Conservation (phyloP, 2,888 invertebrate genomes). For the Linnaemya vulpina region DNA sequence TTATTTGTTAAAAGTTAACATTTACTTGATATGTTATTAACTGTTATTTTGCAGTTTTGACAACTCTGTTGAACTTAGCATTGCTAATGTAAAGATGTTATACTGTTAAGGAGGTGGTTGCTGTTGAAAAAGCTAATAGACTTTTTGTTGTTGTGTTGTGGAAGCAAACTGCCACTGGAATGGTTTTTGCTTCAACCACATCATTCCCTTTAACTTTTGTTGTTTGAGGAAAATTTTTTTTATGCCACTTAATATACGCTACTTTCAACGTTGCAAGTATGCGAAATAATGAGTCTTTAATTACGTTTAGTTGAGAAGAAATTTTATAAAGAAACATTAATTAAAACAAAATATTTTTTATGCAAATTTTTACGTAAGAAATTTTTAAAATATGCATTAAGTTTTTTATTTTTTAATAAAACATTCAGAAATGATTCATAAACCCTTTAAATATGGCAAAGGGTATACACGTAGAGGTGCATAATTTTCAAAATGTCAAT, state of each 20-base stretch:
- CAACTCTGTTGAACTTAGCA: conserved; percentile 12
- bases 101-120: not conserved
- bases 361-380: not conserved
- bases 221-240: not conserved
- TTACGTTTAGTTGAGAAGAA: conserved; percentile 13
- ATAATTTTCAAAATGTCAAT: too few species aligned
- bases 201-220: not conserved
- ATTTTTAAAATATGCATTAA: not conserved
- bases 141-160: not conserved
- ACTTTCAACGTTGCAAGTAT: not conserved
- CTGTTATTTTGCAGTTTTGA: not conserved
- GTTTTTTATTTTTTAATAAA: not conserved
- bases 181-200: conserved; percentile 13
- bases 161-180: conserved; percentile 14
- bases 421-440: too few species aligned
- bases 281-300: conserved; percentile 18
- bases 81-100: not conserved
- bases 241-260: not conserved
- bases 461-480: too few species aligned
- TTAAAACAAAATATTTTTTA: not conserved
- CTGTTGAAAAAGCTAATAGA: conserved; percentile 23
- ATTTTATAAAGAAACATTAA: not conserved
- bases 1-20: conserved; percentile 19
- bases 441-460: too few species aligned
- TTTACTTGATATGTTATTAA: conserved; percentile 58